phyloP scores from a whole-genome alignment of 2,888 invertebrate genomes.

The Metallyticus violacea region DNA sequence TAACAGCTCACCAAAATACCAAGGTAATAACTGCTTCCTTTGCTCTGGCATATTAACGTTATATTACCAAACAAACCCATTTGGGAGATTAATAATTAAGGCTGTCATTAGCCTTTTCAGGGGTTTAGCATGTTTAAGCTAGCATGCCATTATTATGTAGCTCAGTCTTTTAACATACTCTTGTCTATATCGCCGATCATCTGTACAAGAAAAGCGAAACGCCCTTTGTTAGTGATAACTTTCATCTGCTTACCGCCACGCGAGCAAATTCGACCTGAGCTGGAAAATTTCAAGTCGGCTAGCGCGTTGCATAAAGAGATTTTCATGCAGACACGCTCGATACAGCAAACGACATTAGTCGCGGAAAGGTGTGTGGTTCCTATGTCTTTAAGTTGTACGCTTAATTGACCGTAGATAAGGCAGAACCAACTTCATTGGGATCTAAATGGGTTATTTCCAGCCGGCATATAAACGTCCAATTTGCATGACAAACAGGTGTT shows the following conservation, averaged over 20 bases:
- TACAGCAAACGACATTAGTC: neutral
- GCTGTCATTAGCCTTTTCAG: no score
- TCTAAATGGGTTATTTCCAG: neutral
- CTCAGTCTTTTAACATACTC: no score
- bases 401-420: neutral
- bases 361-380: neutral
- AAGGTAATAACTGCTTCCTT: no score
- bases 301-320: neutral
- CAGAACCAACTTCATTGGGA: neutral
- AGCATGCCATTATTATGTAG: no score
- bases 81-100: no score
- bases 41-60: no score
- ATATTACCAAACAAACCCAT: no score
- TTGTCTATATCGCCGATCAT: neutral
- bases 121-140: no score
- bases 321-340: neutral
- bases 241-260: neutral
- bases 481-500: conserved; percentile 11
- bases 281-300: no score
- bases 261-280: neutral
- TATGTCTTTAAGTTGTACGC: neutral
- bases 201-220: neutral
- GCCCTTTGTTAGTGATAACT: neutral
- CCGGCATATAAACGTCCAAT: conserved; percentile 1
- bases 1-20: no score